Evolutionary conservation across 2,113 vertebrate species (phyloP).

Genomic region (Chaetops frenatus): DNA sequence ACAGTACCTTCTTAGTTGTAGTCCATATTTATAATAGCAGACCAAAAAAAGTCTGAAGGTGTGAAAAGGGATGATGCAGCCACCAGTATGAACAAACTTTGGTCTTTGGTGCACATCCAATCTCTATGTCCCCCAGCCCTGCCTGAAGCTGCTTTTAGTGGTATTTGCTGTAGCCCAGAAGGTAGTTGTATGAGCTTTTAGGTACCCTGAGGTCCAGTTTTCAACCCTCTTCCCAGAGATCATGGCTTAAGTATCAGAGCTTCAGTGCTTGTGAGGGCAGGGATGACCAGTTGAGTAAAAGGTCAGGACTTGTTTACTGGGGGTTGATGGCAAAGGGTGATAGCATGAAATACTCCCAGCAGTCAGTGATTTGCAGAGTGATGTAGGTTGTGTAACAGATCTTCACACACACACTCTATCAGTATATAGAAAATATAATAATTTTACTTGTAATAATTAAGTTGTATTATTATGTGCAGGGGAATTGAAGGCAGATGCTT

Average conservation of each 20-base stretch:
- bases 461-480: background rate
- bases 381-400: background rate
- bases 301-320: background rate
- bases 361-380: background rate
- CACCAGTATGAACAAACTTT: background rate
- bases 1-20: background rate
- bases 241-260: background rate
- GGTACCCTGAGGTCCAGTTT: background rate
- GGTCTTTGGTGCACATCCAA: background rate
- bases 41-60: background rate
- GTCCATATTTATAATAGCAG: background rate
- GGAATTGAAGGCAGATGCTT: background rate
- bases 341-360: background rate
- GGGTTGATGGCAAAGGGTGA: background rate
- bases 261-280: background rate
- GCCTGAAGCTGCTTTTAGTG: background rate
- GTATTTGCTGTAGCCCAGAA: background rate
- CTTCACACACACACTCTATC: background rate
- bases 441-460: background rate
- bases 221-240: background rate
- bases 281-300: background rate
- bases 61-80: background rate
- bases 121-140: background rate
- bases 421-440: background rate
- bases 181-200: background rate